Conservation (phyloP, 2,797 vertebrate genomes). For the Simalia tracyae region DNA sequence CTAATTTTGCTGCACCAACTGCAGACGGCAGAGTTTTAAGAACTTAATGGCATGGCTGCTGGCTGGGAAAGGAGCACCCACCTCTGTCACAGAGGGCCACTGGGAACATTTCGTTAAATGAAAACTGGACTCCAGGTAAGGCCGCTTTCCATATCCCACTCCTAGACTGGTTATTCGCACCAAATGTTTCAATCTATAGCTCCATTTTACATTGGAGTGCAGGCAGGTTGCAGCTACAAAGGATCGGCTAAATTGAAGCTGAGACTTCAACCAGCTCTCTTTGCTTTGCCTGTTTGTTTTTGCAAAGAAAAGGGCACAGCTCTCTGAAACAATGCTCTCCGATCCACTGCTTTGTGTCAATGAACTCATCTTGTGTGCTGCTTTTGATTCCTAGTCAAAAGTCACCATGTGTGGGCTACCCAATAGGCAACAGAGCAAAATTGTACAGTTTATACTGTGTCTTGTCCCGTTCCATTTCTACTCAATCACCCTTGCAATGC, state of each 20-base stretch:
- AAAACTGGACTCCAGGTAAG: neutral
- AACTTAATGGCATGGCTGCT: neutral
- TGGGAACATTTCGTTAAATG: neutral
- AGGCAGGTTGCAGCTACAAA: neutral
- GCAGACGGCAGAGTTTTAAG: neutral
- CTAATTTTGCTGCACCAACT: neutral
- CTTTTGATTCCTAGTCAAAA: slow-evolving; percentile 5
- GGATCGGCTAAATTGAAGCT: neutral
- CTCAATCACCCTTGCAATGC: neutral
- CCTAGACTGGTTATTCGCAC: neutral
- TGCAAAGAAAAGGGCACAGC: neutral
- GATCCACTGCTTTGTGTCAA: neutral
- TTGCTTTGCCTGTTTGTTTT: neutral
- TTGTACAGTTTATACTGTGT: neutral
- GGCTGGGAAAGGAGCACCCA: neutral
- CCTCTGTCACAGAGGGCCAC: neutral
- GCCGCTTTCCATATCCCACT: neutral
- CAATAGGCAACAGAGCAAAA: neutral
- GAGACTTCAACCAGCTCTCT: neutral
- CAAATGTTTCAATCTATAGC: slow-evolving; percentile 6
- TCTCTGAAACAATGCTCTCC: neutral
- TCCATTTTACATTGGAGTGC: neutral
- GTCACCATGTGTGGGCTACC: neutral
- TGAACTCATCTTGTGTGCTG: slow-evolving; percentile 24
- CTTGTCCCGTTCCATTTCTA: slow-evolving; percentile 7